Conservation (phyloP, 2,113 vertebrate species). For the Gyps fulvus region DNA sequence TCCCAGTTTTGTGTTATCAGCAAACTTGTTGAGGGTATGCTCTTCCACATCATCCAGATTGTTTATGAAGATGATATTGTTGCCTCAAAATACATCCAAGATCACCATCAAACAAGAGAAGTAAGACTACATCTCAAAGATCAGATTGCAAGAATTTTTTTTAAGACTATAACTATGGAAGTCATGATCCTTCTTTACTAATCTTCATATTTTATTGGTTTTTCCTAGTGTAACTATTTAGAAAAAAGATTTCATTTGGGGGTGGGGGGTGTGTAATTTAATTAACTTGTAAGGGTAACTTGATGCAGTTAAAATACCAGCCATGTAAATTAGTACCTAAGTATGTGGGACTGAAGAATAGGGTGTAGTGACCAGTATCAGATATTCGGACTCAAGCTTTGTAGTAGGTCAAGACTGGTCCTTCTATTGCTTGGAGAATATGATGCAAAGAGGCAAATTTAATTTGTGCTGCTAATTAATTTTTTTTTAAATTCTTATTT, state of each 20-base stretch:
- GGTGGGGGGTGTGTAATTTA: background rate
- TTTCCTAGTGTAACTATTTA: background rate
- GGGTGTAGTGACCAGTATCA: background rate
- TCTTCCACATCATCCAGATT: background rate
- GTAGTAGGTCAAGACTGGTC: background rate
- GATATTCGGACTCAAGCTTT: background rate
- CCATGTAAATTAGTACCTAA: background rate
- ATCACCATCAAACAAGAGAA: background rate
- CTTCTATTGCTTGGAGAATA: background rate
- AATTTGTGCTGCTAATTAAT: background rate
- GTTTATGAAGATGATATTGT: background rate
- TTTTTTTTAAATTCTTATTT: background rate
- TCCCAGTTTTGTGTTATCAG: no score
- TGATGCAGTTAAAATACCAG: background rate
- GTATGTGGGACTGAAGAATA: background rate
- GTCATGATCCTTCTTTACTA: background rate
- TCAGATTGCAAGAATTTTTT: background rate
- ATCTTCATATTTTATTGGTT: background rate
- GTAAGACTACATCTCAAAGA: background rate
- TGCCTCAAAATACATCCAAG: background rate
- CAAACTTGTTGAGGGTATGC: no score
- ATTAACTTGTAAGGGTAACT: background rate
- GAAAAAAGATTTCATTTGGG: background rate
- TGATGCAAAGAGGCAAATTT: background rate
- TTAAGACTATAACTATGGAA: background rate